Evolutionary conservation across 2,113 vertebrate genomes (phyloP).

Genomic region (Tangachromis dhanisi): DNA sequence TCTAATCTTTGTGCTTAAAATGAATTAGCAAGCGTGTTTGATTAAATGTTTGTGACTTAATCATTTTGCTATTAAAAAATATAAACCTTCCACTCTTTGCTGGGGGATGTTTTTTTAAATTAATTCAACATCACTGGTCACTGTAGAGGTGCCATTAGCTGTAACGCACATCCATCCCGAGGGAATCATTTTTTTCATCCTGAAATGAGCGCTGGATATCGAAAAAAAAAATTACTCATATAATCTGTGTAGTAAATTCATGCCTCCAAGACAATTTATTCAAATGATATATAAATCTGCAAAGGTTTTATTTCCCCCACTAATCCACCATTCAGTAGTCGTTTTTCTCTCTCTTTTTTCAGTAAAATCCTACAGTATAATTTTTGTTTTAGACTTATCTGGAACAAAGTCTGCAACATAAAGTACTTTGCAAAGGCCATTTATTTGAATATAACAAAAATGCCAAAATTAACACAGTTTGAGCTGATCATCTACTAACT

Average conservation of each 20-base stretch:
- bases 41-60: neutral
- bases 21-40: neutral
- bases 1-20: neutral
- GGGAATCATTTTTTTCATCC: neutral
- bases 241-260: neutral
- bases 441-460: neutral
- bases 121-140: neutral
- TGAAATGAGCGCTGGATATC: neutral
- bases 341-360: neutral
- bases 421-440: neutral
- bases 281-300: neutral
- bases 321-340: neutral
- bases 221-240: neutral
- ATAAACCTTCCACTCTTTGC: neutral
- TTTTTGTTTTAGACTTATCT: neutral
- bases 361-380: neutral
- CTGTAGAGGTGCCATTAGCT: neutral
- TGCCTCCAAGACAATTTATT: neutral
- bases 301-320: neutral
- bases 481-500: neutral
- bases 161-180: neutral
- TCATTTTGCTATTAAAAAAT: conserved; percentile 1
- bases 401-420: neutral
- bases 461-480: neutral
- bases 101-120: neutral